Evolutionary conservation across 1,140 invertebrate species (phyloP).

Genomic region (Callitettix versicolor): DNA sequence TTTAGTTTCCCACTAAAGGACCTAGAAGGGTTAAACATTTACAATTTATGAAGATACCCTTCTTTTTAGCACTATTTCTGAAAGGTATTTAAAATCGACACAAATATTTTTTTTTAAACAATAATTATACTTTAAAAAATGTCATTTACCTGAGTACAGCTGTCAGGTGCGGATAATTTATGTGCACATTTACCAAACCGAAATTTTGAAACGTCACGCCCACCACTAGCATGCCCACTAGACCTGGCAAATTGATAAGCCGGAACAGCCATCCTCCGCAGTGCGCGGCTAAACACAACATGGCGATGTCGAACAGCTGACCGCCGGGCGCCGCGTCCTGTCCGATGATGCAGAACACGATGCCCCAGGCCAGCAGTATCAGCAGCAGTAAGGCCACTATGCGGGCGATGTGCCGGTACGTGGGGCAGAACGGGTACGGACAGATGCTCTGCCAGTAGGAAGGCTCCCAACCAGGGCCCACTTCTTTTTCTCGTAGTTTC

Average conservation of each 20-base stretch:
- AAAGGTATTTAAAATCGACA: too few species aligned
- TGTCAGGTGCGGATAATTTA: too few species aligned
- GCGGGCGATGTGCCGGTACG: constrained; percentile 64
- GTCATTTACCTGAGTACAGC: too few species aligned
- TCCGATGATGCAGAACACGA: constrained; percentile 60
- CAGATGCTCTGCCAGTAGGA: constrained; percentile 60
- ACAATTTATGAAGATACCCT: too few species aligned
- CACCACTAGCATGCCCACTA: constrained; percentile 77
- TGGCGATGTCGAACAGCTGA: constrained; percentile 65
- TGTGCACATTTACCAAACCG: constrained; percentile 57
- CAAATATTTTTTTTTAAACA: too few species aligned
- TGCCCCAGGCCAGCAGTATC: constrained; percentile 63
- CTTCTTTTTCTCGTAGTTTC: constrained; percentile 56
- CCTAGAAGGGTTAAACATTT: too few species aligned
- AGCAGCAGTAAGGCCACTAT: constrained; percentile 54
- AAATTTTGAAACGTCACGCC: constrained; percentile 71
- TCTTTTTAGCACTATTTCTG: too few species aligned
- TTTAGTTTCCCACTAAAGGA: too few species aligned
- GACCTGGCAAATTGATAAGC: constrained; percentile 64
- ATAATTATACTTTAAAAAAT: too few species aligned
- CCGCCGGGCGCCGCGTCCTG: constrained; percentile 64
- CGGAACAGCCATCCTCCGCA: constrained; percentile 69
- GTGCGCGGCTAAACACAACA: constrained; percentile 61
- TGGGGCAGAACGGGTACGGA: constrained; percentile 69
- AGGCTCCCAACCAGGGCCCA: constrained; percentile 63